Base-by-base conservation (phyloP, 2,113 vertebrate genomes). In the Rhipidura dahli region DNA sequence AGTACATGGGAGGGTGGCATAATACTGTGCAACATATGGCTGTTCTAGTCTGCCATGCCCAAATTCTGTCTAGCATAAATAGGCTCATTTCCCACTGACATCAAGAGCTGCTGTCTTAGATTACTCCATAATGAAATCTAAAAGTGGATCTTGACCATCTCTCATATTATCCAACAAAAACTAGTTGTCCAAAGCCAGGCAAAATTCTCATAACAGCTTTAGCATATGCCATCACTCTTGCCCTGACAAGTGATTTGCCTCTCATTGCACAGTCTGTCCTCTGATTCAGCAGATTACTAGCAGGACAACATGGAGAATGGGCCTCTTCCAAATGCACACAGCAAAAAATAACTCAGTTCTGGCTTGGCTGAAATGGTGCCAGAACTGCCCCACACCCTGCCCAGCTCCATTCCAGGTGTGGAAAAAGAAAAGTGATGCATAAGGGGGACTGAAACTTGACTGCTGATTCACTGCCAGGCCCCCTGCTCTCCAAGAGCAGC, bases 51-150 rank as follows among this genome's bases (percentile, higher is more conserved):
- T 92, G 40, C 83, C 40, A 33, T 80, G 71, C 66, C 92, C 85
- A 90, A 89, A 75, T 93, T 90, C 81, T 91, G 44, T 82, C 82
- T 78, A 49, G 84, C 61, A 76, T 64, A 72, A 91, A 84, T 85
- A 91, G 88, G 51, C 73, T 89, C 47, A 40, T 87, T 96, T 94
- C 81, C 75, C 78, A 91, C n/a, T 60, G 44, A 71, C 26, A 89
- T 66, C 68, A 65, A 77, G 64, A 86, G 54, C 20, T 64, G 40
- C 27, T 95, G 77, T 63, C 59, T 91, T 87, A 20, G 24, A 54
- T 56, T 81, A 53, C 68, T 60, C 33, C 5, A 2, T 63, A 35
- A 15, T 85, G 78, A 84, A 97, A 93, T 79, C 78, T 87, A 56
- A 85, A 95, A 87, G 35, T 27, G 44, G 44, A 64, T 60, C 82